Percentiles rank a stretch among this genome's conserved stretches.
phyloP scores from a whole-genome alignment of 2,113 vertebrate genomes.

The Pica pica region DNA sequence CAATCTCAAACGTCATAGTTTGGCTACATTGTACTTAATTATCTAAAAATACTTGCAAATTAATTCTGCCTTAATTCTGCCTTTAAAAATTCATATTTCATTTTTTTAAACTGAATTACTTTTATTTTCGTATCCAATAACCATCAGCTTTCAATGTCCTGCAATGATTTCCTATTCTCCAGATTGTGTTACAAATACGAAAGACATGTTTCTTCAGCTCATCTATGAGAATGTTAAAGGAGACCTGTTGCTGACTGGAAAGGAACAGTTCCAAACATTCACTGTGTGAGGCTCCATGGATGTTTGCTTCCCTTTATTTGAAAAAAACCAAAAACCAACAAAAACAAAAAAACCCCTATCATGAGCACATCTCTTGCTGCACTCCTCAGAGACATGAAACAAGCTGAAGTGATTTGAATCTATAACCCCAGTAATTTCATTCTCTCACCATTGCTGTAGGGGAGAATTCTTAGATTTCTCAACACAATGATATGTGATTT shows the following conservation, averaged over 20 bases:
- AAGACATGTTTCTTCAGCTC: neutral
- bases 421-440: neutral
- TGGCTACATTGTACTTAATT: neutral
- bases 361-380: neutral
- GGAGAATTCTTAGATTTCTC: neutral
- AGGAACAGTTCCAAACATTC: neutral
- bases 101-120: neutral
- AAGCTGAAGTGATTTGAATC: neutral
- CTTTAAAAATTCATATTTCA: neutral
- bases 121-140: neutral
- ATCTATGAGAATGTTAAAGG: neutral
- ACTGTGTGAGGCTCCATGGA: neutral
- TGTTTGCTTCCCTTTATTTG: neutral
- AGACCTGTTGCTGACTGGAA: neutral
- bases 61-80: neutral
- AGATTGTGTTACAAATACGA: neutral
- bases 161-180: neutral
- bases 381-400: neutral
- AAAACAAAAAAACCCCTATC: neutral
- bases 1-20: neutral
- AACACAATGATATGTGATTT: neutral
- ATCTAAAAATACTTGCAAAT: neutral
- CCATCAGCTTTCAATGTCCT: neutral
- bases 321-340: neutral
- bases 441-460: neutral